Base-by-base conservation (phyloP, 30 jellyfish, hydroid and myxozoan species). In the Chrysaora quinquecirrha region DNA sequence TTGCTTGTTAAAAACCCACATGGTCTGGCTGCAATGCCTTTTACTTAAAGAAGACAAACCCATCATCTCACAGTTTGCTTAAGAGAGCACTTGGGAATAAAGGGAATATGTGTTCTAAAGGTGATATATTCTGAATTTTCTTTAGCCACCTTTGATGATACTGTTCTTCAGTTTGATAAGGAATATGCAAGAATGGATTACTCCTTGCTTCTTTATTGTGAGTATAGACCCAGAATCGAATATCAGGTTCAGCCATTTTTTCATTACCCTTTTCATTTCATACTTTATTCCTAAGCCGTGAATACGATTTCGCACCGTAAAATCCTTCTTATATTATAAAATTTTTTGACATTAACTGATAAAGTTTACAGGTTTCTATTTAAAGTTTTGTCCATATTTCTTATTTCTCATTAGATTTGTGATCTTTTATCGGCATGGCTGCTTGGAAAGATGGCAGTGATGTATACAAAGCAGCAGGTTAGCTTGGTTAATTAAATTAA, bases 141-240 rank as follows among this genome's bases (percentile, higher is more conserved):
- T 43, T 2, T 64, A 87, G 96, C 93, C 96, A 34, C 96, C 96
- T 27, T 62, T 87, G 52, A 2, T 87, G 76, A 74, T 87, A 30
- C 58, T 20, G 63, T 16, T 62, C 0, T 78, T 80, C 87, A 71
- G 30, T n/a, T 20, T 77, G 24, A 48, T 87, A 30, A 65, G 61
- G 24, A 68, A n/a, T 18, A 0, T 6, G 29, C 27, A 30, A 7
- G 9, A 54, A 10, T 74, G 54, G 48, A 14, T 54, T 28, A 35
- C 61, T 9, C 79, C 85, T 12, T 64, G 43, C 62, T 47, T 75
- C 4, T 84, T 84, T 34, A 43, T 64, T 16, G 89, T 85, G 29
- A 65, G 85, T 74, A 4, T 24, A 48, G 66, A 32, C 35, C 1
- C 33, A 7, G 1, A 24, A 21, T 43, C 16, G 58, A 43, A 43